Evolutionary conservation across 2,797 vertebrate species (phyloP).

Genomic region (Falco peregrinus): DNA sequence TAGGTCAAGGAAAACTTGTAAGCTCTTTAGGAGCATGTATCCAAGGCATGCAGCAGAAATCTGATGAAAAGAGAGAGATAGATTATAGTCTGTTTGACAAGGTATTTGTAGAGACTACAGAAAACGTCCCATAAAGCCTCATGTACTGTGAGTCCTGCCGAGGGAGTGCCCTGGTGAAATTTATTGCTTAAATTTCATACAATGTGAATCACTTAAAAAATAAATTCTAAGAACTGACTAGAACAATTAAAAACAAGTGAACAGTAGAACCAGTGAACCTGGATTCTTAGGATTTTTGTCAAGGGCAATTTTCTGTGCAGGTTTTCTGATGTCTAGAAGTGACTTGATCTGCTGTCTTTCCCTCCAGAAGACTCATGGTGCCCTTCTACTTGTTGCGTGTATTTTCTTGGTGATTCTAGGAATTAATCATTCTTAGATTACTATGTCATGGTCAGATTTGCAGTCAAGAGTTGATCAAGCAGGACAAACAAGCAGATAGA

Average conservation of each 20-base stretch:
- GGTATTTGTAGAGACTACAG: slow-evolving; percentile 44
- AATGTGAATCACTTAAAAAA: neutral
- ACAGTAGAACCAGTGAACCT: neutral
- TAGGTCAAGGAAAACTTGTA: slow-evolving; percentile 35
- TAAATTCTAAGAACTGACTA: neutral
- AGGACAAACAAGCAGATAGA: neutral
- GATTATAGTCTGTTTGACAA: slow-evolving; percentile 46
- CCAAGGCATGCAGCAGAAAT: neutral
- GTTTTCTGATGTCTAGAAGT: neutral
- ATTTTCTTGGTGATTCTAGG: neutral
- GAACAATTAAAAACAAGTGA: neutral
- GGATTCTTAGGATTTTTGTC: neutral
- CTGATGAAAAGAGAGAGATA: slow-evolving; percentile 41
- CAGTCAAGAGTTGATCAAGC: neutral
- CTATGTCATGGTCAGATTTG: neutral
- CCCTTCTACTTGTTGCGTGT: neutral
- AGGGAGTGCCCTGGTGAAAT: neutral
- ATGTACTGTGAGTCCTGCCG: neutral
- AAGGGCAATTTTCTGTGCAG: neutral
- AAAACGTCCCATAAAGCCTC: neutral
- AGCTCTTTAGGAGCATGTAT: slow-evolving; percentile 51
- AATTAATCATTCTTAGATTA: neutral
- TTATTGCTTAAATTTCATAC: neutral
- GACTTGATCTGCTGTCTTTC: neutral
- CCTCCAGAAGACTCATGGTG: neutral